Conservation (phyloP, 2,797 vertebrate species). For the Philypnodon macrostomus region DNA sequence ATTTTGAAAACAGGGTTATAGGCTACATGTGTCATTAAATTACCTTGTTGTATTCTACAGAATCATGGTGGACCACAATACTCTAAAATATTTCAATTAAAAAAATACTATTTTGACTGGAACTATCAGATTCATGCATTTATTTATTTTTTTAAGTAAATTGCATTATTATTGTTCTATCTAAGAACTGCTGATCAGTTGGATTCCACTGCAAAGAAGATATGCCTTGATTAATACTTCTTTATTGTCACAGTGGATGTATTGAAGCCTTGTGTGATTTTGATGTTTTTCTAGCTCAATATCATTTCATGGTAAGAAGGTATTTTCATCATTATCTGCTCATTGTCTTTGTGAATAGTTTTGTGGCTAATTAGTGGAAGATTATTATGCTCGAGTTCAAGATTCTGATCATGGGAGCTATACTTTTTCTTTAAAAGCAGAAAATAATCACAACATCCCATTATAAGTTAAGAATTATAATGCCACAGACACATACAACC, state of each 20-base stretch:
- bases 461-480: not conserved
- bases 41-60: too few species aligned
- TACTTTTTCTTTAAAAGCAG: not conserved
- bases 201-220: not conserved
- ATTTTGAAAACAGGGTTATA: too few species aligned
- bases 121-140: too few species aligned
- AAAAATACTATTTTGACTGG: too few species aligned
- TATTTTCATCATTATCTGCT: not conserved
- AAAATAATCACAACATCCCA: slow-evolving; percentile 4
- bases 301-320: too few species aligned
- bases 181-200: not conserved
- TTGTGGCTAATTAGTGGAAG: slow-evolving; percentile 1
- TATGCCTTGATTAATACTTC: not conserved
- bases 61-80: too few species aligned
- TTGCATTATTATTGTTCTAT: not conserved
- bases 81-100: too few species aligned
- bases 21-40: too few species aligned
- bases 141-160: too few species aligned
- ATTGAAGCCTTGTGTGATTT: too few species aligned
- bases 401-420: not conserved
- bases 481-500: not conserved
- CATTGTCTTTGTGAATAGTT: not conserved
- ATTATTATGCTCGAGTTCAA: slow-evolving; percentile 1
- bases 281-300: too few species aligned
- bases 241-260: not conserved